Base-by-base conservation (phyloP, 2,113 vertebrate species). In the Laterallus jamaicensis region DNA sequence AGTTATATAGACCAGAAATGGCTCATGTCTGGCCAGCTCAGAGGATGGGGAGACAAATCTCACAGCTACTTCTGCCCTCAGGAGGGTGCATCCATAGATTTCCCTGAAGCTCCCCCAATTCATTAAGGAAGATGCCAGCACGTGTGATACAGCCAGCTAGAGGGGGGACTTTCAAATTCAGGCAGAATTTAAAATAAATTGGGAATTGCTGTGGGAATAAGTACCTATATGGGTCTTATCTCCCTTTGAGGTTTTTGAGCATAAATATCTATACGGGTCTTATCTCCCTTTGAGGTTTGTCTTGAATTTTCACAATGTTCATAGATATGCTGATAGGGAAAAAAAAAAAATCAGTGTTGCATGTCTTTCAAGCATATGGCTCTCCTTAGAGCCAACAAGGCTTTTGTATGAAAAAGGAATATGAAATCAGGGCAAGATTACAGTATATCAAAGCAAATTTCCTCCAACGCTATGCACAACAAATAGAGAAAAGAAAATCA, bases 391-490 rank as follows among this genome's bases (percentile, higher is more conserved):
- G 93, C 93, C 95, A 97, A 50, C 83, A 83, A 94, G 88, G 93
- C 86, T 96, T 96, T 95, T 96, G 95, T 95, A 94, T 95, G 92
- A 97, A 94, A 92, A 95, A 95, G 69, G 92, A 96, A 96, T 97
- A 92, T 90, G 90, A 95, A 96, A 97, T 93, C 86, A 88, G 82
- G 77, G 42, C 73, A 91, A 96, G 92, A 88, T 92, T 94, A 93
- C 89, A 68, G 58, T 77, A 66, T 47, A 91, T 10, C 31, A 32
- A 76, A 95, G 62, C 50, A 91, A 76, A 93, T 94, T 91, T 75
- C 59, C 17, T 79, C 50, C 47, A 59, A 82, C 13, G 11, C 17
- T 56, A 12, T 5, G 2, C 47, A 66, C 55, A 84, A 60, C 31
- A 86, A 68, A 76, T 17, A 60, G 47, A 63, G 8, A 63, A 76